Evolutionary conservation across 2,113 vertebrate species (phyloP), one percentile per base, ranked within the genome.

Genomic region (Carlito syrichta): DNA sequence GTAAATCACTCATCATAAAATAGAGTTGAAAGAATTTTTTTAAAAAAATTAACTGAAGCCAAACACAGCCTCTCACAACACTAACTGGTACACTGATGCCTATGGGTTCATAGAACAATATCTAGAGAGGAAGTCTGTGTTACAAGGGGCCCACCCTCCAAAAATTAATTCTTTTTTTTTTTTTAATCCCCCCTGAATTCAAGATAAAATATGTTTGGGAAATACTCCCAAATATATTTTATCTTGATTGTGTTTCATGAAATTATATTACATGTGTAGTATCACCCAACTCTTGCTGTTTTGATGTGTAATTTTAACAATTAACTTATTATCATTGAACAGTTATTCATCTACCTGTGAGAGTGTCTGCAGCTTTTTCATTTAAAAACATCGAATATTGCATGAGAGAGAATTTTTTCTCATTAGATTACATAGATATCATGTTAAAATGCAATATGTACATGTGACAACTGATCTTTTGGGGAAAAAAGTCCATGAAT

Each of bases 401-500:
- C 87, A 8, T 95, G 43, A 86, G 30, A 97, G 45, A 43, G 10
- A 30, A 82, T 86, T 71, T 95, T 94, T 91, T 88, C 20, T 66
- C 63, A 90, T 92, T 96, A 94, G 32, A 86, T 88, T 96, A 73
- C 27, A 68, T 17, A 62, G 58, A 62, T 16, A 91, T 76, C 30
- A 78, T 93, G 35, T 95, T 91, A 66, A 97, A 95, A 93, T 87
- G 38, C 50, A 97, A 58, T 81, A 74, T 94, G 35, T 87, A 90
- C 68, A 81, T 95, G 62, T 96, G 56, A 95, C 40, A 95, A 69
- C 50, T 60, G 48, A 95, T 96, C 52, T 89, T 96, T 74, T 89
- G 20, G 45, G 5, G 20, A 17, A 85, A 16, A 63, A 91, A 58
- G 48, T 78, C 40, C 30, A 89, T 86, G 73, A 95, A 81, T 97